These are phyloP conservation scores for Python bivittatus DNA, from an alignment of 2,113 vertebrate species.

Conservation along the genomic window DNA sequence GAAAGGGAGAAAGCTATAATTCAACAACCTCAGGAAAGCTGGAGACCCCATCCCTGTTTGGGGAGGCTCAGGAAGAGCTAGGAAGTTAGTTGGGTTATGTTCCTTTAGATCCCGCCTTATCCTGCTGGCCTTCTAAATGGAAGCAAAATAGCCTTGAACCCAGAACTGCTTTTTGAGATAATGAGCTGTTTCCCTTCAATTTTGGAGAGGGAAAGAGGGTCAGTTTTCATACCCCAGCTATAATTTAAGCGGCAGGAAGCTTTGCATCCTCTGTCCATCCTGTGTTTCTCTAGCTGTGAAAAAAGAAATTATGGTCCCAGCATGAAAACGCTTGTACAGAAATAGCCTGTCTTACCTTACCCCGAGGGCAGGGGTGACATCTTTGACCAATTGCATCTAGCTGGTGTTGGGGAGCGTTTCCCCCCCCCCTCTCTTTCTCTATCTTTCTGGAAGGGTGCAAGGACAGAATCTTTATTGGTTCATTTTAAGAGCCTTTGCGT, in stretches of 20 bases:
- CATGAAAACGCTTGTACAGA: neutral
- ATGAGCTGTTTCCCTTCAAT: neutral
- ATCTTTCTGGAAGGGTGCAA: neutral
- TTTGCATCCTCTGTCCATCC: too few relatives aligned
- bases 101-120: too few relatives aligned
- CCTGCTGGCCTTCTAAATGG: too few relatives aligned
- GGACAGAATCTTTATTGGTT: neutral
- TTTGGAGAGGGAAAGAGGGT: too few relatives aligned
- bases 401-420: neutral
- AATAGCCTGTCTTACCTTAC: neutral
- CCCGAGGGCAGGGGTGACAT: neutral
- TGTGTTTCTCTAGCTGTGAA: neutral
- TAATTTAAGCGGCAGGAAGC: too few relatives aligned
- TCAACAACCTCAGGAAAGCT: too few relatives aligned
- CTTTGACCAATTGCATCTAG: neutral
- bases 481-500: neutral
- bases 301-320: neutral
- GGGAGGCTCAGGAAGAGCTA: too few relatives aligned
- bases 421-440: neutral
- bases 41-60: too few relatives aligned
- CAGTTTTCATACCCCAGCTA: neutral
- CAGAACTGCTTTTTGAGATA: too few relatives aligned
- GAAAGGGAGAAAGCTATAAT: too few relatives aligned
- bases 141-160: too few relatives aligned
- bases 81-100: too few relatives aligned